Base-by-base conservation (phyloP, 2,797 vertebrate species). In the Bovichtus variegatus region DNA sequence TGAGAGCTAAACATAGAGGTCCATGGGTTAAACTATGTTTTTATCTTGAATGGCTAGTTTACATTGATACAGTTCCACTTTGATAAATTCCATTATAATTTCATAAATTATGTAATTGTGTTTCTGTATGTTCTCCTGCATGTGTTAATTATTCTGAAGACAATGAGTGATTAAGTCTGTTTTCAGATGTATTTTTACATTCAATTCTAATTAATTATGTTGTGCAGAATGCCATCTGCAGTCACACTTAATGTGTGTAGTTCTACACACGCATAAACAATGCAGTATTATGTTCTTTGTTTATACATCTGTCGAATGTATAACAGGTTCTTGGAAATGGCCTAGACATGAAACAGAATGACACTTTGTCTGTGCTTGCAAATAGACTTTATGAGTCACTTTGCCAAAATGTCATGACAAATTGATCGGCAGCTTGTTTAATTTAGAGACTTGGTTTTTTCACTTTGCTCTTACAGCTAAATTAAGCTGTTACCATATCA, bases 351-450 rank as follows among this genome's bases (percentile, higher is more conserved):
- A 72, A 72, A 57, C 6, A 50, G 9, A 5, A 1, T 23, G 9
- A 69, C 65, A 60, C 10, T 38, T 61, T 67, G 31, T 74, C 46
- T 54, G 3, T 29, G 21, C 9, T 60, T 65, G 61, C 34, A 68
- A 77, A 79, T 27, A 43, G 12, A 75, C 55, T 74, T 64, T 16
- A 63, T 46, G 53, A 70, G 47, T 62, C 59, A 74, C 66, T 67
- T 27, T 59, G 21, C 54, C 15, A 68, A 65, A 41, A 60, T 74
- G 74, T 61, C 55, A 34, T 69, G 19, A 71, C 51, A 69, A 65
- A 63, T 51, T 77, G 51, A 83, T 73, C 62, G 44, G 50, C 44
- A 74, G 34, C 27, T 75, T 81, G 38, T 81, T 85, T 72, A 25
- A 64, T 76, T 83, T 46, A 74, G 21, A 2, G 0, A 62, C 59